Base-by-base conservation (phyloP, 2,888 invertebrate genomes). In the Ferdinandea cuprea region DNA sequence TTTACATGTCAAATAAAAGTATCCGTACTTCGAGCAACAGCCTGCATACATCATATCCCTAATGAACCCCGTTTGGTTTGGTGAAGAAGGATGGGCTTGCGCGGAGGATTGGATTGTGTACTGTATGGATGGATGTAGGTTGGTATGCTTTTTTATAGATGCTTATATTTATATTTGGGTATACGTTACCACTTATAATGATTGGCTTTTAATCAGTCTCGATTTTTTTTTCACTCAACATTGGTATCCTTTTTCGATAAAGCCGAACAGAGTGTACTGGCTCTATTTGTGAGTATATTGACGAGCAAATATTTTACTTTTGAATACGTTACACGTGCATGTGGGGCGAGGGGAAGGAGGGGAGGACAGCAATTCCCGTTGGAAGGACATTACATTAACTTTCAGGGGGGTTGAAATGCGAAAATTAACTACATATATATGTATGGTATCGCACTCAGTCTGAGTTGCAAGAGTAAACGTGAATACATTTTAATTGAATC, bases 201-300 rank as follows among this genome's bases (percentile, higher is more conserved):
- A 76, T 81, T 76, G 65, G 71, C 52, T 81, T 76, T 81, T 76
- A 80, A 80, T 76, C 65, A 81, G 71, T 66, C 76, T 71, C 40
- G 46, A 32, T 65, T 80, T 63, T 40, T 59, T 42, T 25, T 30
- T 35, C 11, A 9, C 9, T 61, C 42, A 11, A 13, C 32, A 19
- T 28, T 42, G 50, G 15, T n/a, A 61, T 76, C 68, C 68, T 54
- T 59, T 66, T 61, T 32, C 65, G 46, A 58, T 50, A 9, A 30
- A 37, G 56, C 37, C 40, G n/a, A 8, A 1, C 28, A 7, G 56
- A 30, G 46, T 32, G 2, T 7, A 11, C 13, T 32, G 59, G 32
- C 11, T 54, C 46, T 76, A 80, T 71, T 65, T 71, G 46, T 50
- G 28, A 48, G 65, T 46, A 65, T 76, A 81, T 76, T 69, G 63